Evolutionary conservation across 1,140 invertebrate species (phyloP).

Genomic region (Polypedilum pembai): DNA sequence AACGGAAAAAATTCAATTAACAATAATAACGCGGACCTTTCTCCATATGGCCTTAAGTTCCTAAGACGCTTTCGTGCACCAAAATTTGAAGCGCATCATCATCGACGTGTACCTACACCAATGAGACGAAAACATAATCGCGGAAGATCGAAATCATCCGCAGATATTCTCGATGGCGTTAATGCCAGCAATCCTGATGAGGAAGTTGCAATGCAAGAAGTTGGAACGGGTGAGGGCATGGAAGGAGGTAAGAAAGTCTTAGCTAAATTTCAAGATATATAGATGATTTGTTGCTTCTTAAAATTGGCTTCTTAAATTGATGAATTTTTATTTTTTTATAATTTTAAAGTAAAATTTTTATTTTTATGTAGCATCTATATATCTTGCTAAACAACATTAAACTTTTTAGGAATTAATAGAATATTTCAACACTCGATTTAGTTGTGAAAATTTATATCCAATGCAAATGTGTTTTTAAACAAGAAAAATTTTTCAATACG

Average conservation of each 20-base stretch:
- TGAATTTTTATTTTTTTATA: no score
- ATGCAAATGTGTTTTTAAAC: no score
- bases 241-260: slow-evolving; percentile 31
- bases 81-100: slow-evolving; percentile 50
- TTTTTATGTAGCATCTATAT: no score
- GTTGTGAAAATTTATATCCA: no score
- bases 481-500: no score
- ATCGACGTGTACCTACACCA: slow-evolving; percentile 51
- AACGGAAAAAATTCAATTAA: slow-evolving; percentile 25
- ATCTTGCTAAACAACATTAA: no score
- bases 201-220: slow-evolving; percentile 7
- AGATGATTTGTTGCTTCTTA: no score
- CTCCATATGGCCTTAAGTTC: slow-evolving; percentile 44
- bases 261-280: no score
- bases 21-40: slow-evolving; percentile 15
- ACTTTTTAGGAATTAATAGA: no score
- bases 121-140: slow-evolving; percentile 48
- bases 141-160: slow-evolving; percentile 32
- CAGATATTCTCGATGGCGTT: slow-evolving; percentile 30
- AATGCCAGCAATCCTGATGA: neutral
- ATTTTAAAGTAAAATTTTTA: no score
- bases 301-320: no score
- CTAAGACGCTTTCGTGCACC: slow-evolving; percentile 46
- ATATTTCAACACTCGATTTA: no score
- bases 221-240: slow-evolving; percentile 34